Evolutionary conservation across 2,888 invertebrate species (phyloP).

Genomic region (Noctua fimbriata): DNA sequence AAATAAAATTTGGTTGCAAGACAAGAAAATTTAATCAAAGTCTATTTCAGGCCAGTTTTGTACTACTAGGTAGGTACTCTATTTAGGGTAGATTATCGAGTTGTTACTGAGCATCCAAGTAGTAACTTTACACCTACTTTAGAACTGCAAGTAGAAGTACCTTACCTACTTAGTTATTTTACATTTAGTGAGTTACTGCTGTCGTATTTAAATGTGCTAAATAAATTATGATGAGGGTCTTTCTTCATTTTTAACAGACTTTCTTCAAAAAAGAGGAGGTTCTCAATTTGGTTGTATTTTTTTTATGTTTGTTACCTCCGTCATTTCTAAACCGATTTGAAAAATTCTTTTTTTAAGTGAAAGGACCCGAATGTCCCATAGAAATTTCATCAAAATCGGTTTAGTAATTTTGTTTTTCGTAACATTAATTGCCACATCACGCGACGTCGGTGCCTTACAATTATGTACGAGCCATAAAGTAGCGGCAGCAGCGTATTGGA

Average conservation of each 20-base stretch:
- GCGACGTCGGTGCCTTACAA: too few species aligned
- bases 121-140: background rate
- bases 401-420: too few species aligned
- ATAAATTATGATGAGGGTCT: background rate
- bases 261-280: too few species aligned
- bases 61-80: slow-evolving; percentile 7
- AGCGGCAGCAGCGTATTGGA: too few species aligned
- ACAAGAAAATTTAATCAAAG: slow-evolving; percentile 43
- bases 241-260: background rate
- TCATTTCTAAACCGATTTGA: too few species aligned
- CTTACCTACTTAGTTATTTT: background rate
- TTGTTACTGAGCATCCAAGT: background rate
- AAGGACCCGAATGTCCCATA: too few species aligned
- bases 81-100: slow-evolving; percentile 8
- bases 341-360: too few species aligned
- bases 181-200: background rate
- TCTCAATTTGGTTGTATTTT: too few species aligned
- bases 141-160: background rate
- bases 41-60: slow-evolving; percentile 18
- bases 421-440: too few species aligned
- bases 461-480: too few species aligned
- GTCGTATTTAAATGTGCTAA: background rate
- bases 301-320: too few species aligned
- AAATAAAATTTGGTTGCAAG: slow-evolving; percentile 36
- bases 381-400: too few species aligned